phyloP scores from a whole-genome alignment of 30 jellyfish, hydroid and myxozoan species.

The Aurelia aurita region DNA sequence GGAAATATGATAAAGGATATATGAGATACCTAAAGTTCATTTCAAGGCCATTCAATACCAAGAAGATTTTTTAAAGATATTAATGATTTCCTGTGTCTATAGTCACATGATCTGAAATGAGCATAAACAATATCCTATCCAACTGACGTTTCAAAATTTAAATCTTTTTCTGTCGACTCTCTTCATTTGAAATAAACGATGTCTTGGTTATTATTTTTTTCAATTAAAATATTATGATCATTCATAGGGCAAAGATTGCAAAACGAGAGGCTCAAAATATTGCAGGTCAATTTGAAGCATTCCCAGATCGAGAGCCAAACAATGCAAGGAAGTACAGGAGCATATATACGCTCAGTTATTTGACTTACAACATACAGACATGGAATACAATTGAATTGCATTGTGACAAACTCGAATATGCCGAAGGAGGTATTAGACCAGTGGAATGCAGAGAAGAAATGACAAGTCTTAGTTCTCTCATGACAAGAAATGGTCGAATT shows the following conservation, averaged over 20 bases:
- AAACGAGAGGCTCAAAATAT: slow-evolving; percentile 30
- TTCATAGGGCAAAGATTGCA: slow-evolving; percentile 40
- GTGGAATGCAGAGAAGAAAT: slow-evolving; percentile 34
- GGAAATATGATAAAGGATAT: too few relatives aligned
- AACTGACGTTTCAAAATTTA: too few relatives aligned
- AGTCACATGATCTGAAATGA: too few relatives aligned
- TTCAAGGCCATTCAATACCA: too few relatives aligned
- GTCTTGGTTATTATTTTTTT: too few relatives aligned
- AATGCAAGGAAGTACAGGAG: slow-evolving; percentile 2
- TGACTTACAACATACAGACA: slow-evolving; percentile 16
- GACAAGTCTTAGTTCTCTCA: slow-evolving; percentile 15
- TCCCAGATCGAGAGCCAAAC: slow-evolving; percentile 5
- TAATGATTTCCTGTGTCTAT: too few relatives aligned
- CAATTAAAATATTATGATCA: too few relatives aligned
- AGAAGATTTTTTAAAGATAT: too few relatives aligned
- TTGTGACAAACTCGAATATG: slow-evolving; percentile 33
- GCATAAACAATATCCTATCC: too few relatives aligned
- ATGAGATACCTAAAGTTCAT: too few relatives aligned
- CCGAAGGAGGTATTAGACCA: slow-evolving; percentile 37
- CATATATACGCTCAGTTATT: slow-evolving; percentile 13
- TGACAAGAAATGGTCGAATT: slow-evolving; percentile 15
- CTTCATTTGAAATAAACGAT: too few relatives aligned
- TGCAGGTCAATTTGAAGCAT: slow-evolving; percentile 15
- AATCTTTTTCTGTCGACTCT: too few relatives aligned
- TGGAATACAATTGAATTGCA: slow-evolving; percentile 22